Percentiles rank a stretch among this genome's conserved stretches.
These are phyloP conservation scores for Schizopygopsis pylzovi DNA, from an alignment of 2,797 vertebrate species.

Conservation along the genomic window DNA sequence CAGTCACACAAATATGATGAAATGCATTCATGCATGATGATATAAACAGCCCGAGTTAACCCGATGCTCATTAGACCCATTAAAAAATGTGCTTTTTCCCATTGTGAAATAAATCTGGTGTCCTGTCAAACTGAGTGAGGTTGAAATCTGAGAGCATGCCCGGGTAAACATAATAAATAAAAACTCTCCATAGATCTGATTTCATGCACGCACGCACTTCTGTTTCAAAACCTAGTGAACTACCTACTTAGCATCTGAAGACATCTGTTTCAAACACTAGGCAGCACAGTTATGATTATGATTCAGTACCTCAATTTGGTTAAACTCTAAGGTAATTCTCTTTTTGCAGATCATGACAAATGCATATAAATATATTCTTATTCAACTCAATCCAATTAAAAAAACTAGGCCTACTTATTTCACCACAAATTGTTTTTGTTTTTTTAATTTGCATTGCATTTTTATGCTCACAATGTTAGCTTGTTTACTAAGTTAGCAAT, in stretches of 20 bases:
- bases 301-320: neutral
- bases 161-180: constrained; percentile 14
- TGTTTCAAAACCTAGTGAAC: neutral
- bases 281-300: neutral
- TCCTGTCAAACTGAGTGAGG: constrained; percentile 3
- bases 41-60: constrained; percentile 14
- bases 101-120: constrained; percentile 38
- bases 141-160: constrained; percentile 8
- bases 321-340: neutral
- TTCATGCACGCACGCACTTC: neutral
- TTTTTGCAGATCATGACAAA: neutral
- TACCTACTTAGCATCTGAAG: neutral
- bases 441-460: neutral
- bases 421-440: too few species aligned
- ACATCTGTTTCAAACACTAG: neutral
- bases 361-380: neutral
- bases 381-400: neutral
- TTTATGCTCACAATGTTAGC: neutral
- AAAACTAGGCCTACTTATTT: neutral
- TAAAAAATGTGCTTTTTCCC: constrained; percentile 19
- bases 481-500: neutral
- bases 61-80: constrained; percentile 13
- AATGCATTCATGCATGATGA: constrained; percentile 17
- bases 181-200: neutral
- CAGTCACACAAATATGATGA: constrained; percentile 23